Base-by-base conservation (phyloP, 2,797 vertebrate genomes). In the Macropus fuliginosus region DNA sequence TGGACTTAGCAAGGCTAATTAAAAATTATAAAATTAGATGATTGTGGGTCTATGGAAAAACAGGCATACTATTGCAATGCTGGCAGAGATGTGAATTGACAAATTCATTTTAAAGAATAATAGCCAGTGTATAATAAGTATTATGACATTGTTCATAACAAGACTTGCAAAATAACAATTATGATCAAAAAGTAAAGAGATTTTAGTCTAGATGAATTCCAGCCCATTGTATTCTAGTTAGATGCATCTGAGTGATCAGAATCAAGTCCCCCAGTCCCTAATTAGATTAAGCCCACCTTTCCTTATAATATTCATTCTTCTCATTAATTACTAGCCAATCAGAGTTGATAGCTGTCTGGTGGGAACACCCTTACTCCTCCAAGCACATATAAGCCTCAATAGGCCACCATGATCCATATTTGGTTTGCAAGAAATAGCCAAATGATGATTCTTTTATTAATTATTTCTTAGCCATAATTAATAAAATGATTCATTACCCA, bases 221-320 rank as follows among this genome's bases (percentile, higher is more conserved):
- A 34, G 4, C 34, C 13, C 31, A 34, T 62, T 62, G 62, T 40
- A 16, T 40, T n/a, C 62, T 66, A 34, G 1, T 66, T 34, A 66
- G 13, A 34, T 2, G 34, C 0, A 34, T 18, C 34, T 74, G 34
- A n/a, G 1, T 40, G n/a, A 21, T 28, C 9, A 29, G 28, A 56
- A 5, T 21, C 2, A n/a, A 4, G 1, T 40, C n/a, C 4, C 14
- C 16, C n/a, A 18, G n/a, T 2, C n/a, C 10, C 10, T n/a, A 34
- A 74, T 74, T 74, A 74, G 34, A n/a, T 40, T 74, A 40, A 59
- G 29, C 57, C 24, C 29, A 31, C 57, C 57, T 59, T 29, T 59
- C 29, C 13, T 59, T 31, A 34, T 4, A 59, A 31, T 59, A 31
- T 59, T n/a, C n/a, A n/a, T 74, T 74, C 14, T 74, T 74, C 62